Conservation (phyloP, 1,140 invertebrate species). For the Ostrea edulis region DNA sequence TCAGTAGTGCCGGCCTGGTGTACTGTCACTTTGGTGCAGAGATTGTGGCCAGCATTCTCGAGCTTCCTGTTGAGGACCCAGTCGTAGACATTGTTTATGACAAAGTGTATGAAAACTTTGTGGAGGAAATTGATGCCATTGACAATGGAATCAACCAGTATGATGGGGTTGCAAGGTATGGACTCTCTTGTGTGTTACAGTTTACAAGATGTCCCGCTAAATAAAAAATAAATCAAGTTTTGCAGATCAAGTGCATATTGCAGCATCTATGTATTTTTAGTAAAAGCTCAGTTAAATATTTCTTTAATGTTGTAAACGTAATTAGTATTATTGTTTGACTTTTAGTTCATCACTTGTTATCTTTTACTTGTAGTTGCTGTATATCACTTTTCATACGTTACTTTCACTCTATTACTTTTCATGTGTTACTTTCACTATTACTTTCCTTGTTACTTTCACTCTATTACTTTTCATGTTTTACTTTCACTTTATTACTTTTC, state of each 20-base stretch:
- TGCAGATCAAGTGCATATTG: too few relatives aligned
- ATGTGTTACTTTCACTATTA: not conserved
- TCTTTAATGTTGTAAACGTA: too few relatives aligned
- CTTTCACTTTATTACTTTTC: too few relatives aligned
- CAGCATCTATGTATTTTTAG: too few relatives aligned
- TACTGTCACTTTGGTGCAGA: slow-evolving; percentile 94
- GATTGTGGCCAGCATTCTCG: slow-evolving; percentile 84
- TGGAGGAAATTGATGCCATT: slow-evolving; percentile 97
- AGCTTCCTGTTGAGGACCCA: slow-evolving; percentile 62
- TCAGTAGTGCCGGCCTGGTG: slow-evolving; percentile 97
- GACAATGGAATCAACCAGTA: slow-evolving; percentile 92
- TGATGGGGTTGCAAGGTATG: slow-evolving; percentile 85
- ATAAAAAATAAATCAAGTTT: too few relatives aligned
- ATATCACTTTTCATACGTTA: too few relatives aligned
- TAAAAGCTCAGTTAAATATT: too few relatives aligned
- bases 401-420: too few relatives aligned
- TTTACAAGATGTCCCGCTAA: too few relatives aligned
- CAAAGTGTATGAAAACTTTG: slow-evolving; percentile 93
- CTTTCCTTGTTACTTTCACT: not conserved
- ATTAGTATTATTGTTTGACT: too few relatives aligned
- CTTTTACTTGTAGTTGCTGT: not conserved
- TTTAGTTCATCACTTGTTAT: too few relatives aligned
- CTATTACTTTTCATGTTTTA: too few relatives aligned
- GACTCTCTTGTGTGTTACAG: not conserved
- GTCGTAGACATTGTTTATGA: slow-evolving; percentile 84